phyloP scores from a whole-genome alignment of 2,113 vertebrate species.

The Nyctereutes procyonoides region DNA sequence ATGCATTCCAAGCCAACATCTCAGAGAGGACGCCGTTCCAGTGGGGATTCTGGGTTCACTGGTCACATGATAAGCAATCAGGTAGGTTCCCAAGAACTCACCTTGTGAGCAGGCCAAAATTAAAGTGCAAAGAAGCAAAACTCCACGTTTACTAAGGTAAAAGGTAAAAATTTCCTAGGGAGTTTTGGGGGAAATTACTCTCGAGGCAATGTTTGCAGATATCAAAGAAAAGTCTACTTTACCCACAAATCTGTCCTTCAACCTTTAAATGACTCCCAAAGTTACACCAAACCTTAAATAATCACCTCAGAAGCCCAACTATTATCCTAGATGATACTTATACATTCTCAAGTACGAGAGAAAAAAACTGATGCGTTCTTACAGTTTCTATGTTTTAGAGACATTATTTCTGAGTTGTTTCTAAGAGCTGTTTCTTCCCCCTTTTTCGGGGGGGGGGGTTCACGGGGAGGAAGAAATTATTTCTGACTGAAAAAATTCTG shows the following conservation, averaged over 20 bases:
- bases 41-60: neutral
- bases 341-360: slow-evolving; percentile 23
- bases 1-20: neutral
- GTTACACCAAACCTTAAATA: slow-evolving; percentile 35
- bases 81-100: neutral
- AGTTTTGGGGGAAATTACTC: slow-evolving; percentile 72
- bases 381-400: neutral
- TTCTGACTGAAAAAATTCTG: slow-evolving; percentile 1
- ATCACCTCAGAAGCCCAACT: neutral
- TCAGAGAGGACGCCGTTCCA: neutral
- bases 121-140: slow-evolving; percentile 1
- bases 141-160: neutral
- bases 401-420: neutral
- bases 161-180: slow-evolving; percentile 44
- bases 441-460: slow-evolving; percentile 41
- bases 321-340: neutral
- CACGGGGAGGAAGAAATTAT: neutral
- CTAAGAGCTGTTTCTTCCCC: neutral
- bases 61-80: neutral
- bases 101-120: neutral
- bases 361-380: neutral
- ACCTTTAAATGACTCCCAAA: slow-evolving; percentile 37
- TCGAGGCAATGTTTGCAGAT: neutral
- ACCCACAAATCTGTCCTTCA: neutral
- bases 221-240: slow-evolving; percentile 53